phyloP scores from a whole-genome alignment of 1,140 invertebrate species.

The Drosophila biarmipes region DNA sequence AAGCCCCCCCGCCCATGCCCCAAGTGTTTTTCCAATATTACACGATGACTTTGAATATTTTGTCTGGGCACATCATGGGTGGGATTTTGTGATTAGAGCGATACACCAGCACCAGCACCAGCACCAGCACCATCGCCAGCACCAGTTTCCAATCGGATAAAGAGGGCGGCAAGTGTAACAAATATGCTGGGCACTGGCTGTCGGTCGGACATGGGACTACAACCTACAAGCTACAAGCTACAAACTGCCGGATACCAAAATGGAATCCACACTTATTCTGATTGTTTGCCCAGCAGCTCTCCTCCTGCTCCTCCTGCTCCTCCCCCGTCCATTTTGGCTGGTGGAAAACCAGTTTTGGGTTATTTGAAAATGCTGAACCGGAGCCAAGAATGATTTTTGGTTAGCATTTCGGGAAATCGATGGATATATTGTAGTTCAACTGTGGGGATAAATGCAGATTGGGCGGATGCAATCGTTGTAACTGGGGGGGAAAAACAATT shows the following conservation, averaged over 20 bases:
- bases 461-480: constrained; percentile 13
- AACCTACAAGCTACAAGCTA: constrained; percentile 31
- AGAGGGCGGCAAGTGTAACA: constrained; percentile 63
- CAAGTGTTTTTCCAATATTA: constrained; percentile 74
- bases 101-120: constrained; percentile 14
- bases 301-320: background rate
- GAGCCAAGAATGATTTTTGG: constrained; percentile 43
- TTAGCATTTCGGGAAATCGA: constrained; percentile 32
- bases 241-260: constrained; percentile 42
- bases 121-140: constrained; percentile 1
- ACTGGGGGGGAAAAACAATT: constrained; percentile 22
- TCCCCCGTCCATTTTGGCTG: background rate
- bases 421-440: constrained; percentile 4
- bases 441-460: constrained; percentile 9
- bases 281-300: constrained; percentile 53
- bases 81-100: constrained; percentile 77
- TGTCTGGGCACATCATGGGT: constrained; percentile 64
- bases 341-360: constrained; percentile 38
- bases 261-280: constrained; percentile 68
- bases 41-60: constrained; percentile 81
- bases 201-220: constrained; percentile 41
- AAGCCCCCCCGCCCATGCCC: background rate
- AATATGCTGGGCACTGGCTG: constrained; percentile 60
- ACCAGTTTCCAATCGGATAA: constrained; percentile 27
- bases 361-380: constrained; percentile 33